phyloP scores from a whole-genome alignment of 2,888 invertebrate genomes.

The Lysandra coridon region DNA sequence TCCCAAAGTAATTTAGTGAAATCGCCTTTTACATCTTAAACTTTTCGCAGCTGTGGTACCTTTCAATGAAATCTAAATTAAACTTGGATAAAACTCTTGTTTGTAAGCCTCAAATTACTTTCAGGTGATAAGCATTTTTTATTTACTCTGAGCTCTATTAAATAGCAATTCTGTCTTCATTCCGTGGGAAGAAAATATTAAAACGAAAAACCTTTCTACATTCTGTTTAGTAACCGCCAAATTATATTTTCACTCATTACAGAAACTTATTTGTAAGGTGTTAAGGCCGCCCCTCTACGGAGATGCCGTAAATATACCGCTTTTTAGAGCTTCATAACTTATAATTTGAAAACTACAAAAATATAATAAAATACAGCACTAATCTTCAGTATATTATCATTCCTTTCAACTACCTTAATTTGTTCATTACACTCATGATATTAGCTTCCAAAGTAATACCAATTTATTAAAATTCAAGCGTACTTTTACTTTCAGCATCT shows the following conservation, averaged over 20 bases:
- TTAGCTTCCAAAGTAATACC: no score
- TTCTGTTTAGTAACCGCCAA: slow-evolving; percentile 1
- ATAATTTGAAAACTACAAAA: no score
- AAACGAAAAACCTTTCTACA: background rate
- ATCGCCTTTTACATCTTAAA: slow-evolving; percentile 25
- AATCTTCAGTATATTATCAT: no score
- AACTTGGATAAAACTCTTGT: slow-evolving; percentile 31
- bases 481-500: no score
- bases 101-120: slow-evolving; percentile 25
- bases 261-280: background rate
- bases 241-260: background rate
- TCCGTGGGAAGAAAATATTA: background rate
- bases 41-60: slow-evolving; percentile 29
- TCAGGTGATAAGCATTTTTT: slow-evolving; percentile 31
- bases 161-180: slow-evolving; percentile 12
- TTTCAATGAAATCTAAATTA: slow-evolving; percentile 30
- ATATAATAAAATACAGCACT: no score
- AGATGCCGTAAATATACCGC: no score
- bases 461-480: no score
- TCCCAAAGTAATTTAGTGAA: slow-evolving; percentile 26
- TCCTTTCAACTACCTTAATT: no score
- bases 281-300: no score
- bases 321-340: no score
- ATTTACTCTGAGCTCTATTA: slow-evolving; percentile 24
- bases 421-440: no score